phyloP scores from a whole-genome alignment of 2,113 vertebrate species.

The Melanostigma gelatinosum region DNA sequence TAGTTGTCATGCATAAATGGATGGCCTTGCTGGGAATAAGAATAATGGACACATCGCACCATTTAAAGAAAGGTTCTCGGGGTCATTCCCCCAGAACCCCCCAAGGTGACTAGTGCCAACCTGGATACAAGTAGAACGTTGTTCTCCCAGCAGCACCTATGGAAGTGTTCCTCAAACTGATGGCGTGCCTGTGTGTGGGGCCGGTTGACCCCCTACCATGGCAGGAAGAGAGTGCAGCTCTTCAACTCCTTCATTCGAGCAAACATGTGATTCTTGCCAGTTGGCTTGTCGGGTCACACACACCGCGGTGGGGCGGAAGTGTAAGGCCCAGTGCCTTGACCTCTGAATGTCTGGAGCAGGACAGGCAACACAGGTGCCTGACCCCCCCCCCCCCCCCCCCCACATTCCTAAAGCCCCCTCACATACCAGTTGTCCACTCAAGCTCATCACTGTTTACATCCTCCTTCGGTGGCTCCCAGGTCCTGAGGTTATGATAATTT shows the following conservation, averaged over 20 bases:
- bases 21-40: too few relatives aligned
- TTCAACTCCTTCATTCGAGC: conserved; percentile 41
- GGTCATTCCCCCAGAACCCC: too few relatives aligned
- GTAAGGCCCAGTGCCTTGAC: conserved; percentile 27
- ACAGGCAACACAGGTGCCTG: too few relatives aligned
- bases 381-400: too few relatives aligned
- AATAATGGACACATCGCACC: too few relatives aligned
- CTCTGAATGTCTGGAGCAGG: too few relatives aligned
- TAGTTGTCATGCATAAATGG: too few relatives aligned
- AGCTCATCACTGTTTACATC: conserved; percentile 9
- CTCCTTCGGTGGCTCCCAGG: conserved; percentile 12
- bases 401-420: conserved; percentile 23
- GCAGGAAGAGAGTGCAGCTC: conserved; percentile 17
- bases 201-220: conserved; percentile 14
- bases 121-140: too few relatives aligned
- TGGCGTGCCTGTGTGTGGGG: conserved; percentile 12
- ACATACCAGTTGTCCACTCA: conserved; percentile 49
- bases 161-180: conserved; percentile 17
- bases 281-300: conserved; percentile 15
- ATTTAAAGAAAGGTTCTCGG: too few relatives aligned
- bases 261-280: conserved; percentile 46
- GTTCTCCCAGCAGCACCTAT: too few relatives aligned
- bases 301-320: conserved; percentile 20
- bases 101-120: too few relatives aligned
- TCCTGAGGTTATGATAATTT: not conserved